These are phyloP conservation scores for Okamejei kenojei DNA, from an alignment of 2,797 vertebrate genomes.

Conservation along the genomic window DNA sequence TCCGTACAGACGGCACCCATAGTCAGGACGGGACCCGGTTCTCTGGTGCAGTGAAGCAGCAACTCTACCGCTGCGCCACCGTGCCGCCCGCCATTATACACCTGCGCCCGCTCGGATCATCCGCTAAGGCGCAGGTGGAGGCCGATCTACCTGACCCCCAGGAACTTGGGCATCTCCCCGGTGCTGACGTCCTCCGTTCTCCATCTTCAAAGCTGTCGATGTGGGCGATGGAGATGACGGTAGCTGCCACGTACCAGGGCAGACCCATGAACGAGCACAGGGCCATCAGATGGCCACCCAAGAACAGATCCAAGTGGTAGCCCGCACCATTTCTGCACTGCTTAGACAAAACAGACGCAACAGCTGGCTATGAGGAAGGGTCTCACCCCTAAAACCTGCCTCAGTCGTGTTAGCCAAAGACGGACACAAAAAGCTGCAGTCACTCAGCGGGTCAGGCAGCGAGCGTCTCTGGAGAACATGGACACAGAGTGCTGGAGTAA, in stretches of 20 bases:
- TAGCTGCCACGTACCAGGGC: conserved; percentile 94
- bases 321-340: conserved; percentile 93
- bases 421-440: no score
- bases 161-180: conserved; percentile 89
- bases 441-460: no score
- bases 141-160: conserved; percentile 77
- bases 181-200: conserved; percentile 91
- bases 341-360: conserved; percentile 34
- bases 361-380: not conserved
- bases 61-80: no score
- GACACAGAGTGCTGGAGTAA: no score
- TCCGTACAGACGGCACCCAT: no score
- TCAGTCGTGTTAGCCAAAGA: no score
- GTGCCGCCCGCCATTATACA: no score
- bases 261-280: conserved; percentile 91
- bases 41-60: no score
- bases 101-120: no score
- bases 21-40: no score
- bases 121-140: not conserved
- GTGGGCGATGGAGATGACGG: conserved; percentile 93
- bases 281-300: conserved; percentile 80
- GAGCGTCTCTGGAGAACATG: no score
- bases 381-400: no score
- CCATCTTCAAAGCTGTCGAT: conserved; percentile 98
- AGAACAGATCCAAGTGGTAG: conserved; percentile 90